Evolutionary conservation across 2,113 vertebrate species (phyloP).

Genomic region (Cyprinodon brontotheroides): DNA sequence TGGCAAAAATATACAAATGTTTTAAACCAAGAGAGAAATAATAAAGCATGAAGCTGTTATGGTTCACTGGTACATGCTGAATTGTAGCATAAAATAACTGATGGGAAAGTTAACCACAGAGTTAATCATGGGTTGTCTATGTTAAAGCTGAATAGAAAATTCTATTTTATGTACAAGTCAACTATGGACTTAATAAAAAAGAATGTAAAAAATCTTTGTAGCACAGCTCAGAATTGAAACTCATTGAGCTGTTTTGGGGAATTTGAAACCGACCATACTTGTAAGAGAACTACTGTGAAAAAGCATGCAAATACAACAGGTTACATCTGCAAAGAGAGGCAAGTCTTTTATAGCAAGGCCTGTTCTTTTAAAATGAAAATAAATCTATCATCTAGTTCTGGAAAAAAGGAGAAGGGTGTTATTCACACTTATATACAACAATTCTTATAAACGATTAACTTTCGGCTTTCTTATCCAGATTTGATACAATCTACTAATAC

Average conservation of each 20-base stretch:
- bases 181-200: neutral
- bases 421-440: neutral
- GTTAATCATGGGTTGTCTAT: neutral
- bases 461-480: neutral
- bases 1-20: neutral
- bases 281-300: neutral
- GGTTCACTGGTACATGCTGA: neutral
- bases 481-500: neutral
- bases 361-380: neutral
- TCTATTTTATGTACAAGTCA: neutral
- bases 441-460: neutral
- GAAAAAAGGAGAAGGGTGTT: neutral
- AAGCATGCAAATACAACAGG: conserved; percentile 1
- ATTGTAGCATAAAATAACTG: neutral
- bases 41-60: neutral
- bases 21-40: neutral
- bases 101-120: neutral
- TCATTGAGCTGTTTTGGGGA: neutral
- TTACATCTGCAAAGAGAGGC: neutral
- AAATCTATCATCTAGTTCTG: neutral
- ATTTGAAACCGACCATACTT: neutral
- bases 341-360: neutral
- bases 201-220: neutral
- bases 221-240: neutral
- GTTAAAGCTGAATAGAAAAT: neutral